Evolutionary conservation across 2,113 vertebrate species (phyloP), one percentile per base, ranked within the genome.

Genomic region (Pseudonaja textilis): DNA sequence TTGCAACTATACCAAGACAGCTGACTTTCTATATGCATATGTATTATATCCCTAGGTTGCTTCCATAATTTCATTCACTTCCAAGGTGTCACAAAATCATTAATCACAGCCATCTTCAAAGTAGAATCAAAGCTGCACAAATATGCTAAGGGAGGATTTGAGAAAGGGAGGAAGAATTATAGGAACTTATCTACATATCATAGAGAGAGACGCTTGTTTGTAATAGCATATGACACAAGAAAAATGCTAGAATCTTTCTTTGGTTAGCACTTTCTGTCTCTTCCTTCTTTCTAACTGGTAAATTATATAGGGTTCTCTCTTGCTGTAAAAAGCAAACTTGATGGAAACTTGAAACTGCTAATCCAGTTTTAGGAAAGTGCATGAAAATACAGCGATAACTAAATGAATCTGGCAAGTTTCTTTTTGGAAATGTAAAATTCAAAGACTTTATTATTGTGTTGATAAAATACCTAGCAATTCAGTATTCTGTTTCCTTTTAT

Each of bases 1-100:
- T 96, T 97, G 96, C 93, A 95, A 94, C 96, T 96, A 97, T 94
- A 96, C 95, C 96, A 95, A 95, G 92, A 89, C 12, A 45, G 64
- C 12, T 5, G 12, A 16, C 2, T 12, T 5, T 29, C 6, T 81
- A 6, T n/a, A 23, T 25, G 12, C n/a, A 39, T 52, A 81, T 81
- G 25, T 42, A 42, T 57, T 69, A 5, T 8, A 39, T 52, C 29
- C 34, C 45, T 74, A 29, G 0, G 34, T 14, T 59, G 5, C 5
- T 39, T 45, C 55, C 25, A 59, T 89, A 26, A 89, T 42, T 59
- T 57, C 3, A 25, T 89, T 89, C 22, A 42, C 2, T 2, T 45
- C 23, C 26, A 39, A 42, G 20, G 10, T 89, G 55, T 11, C 45
- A 61, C 42, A 9, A 81, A 81, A 42, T 22, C 34, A 81, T 81